A percentile compares a stretch with the other conserved stretches of the same genome.
phyloP scores from a whole-genome alignment of 2,888 invertebrate genomes.

The Eristalinus sepulchralis region DNA sequence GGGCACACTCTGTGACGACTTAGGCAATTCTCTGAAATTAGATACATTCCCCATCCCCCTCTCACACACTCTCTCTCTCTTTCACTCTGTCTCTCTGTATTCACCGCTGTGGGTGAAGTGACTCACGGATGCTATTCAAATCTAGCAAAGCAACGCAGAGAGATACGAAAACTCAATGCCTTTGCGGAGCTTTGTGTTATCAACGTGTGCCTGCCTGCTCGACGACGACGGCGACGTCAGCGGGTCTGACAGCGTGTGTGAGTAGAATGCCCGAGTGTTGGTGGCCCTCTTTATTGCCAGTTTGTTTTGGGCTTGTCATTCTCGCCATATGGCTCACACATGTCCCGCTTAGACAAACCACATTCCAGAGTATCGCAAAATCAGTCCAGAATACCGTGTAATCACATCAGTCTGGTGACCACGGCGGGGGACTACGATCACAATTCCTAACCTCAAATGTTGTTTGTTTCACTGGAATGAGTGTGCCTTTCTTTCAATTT shows the following conservation, averaged over 20 bases:
- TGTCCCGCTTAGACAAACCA: not conserved
- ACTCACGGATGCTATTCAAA: slow-evolving; percentile 13
- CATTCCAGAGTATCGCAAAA: slow-evolving; percentile 2
- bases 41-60: not conserved
- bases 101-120: not conserved
- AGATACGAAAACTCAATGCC: not conserved
- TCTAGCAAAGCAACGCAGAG: not conserved
- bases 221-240: not conserved
- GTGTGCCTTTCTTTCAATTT: not conserved
- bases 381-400: not conserved
- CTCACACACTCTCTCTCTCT: not conserved
- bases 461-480: slow-evolving; percentile 6
- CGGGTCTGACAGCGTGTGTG: not conserved
- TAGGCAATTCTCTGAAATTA: slow-evolving; percentile 38
- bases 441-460: slow-evolving; percentile 48
- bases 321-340: slow-evolving; percentile 32
- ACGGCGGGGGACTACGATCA: slow-evolving; percentile 16
- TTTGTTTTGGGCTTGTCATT: slow-evolving; percentile 2
- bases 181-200: not conserved
- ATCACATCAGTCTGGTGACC: not conserved
- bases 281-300: not conserved
- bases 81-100: not conserved
- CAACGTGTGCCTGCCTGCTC: not conserved
- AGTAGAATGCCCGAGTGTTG: not conserved
- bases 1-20: slow-evolving; percentile 5